Evolutionary conservation across 2,113 vertebrate genomes (phyloP).

Genomic region (Vimba vimba): DNA sequence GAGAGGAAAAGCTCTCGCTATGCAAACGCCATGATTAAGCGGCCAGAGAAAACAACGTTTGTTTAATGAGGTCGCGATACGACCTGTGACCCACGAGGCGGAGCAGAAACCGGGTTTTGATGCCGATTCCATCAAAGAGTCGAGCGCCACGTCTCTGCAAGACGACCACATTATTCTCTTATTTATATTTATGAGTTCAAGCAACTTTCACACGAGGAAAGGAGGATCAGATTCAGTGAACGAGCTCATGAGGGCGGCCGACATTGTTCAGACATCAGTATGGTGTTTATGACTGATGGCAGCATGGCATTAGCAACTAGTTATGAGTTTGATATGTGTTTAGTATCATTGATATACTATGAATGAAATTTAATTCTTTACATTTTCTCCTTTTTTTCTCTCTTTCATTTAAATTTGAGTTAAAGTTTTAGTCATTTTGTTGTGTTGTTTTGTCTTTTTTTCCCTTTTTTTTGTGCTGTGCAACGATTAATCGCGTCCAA

Average conservation of each 20-base stretch:
- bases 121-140: conserved; percentile 66
- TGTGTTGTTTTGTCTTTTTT: background rate
- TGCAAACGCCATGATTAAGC: conserved; percentile 71
- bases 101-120: conserved; percentile 67
- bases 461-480: background rate
- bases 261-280: background rate
- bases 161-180: conserved; percentile 42
- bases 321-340: background rate
- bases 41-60: conserved; percentile 64
- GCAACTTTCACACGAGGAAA: background rate
- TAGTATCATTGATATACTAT: background rate
- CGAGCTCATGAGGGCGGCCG: background rate
- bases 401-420: background rate
- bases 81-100: conserved; percentile 68
- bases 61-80: conserved; percentile 67
- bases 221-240: no score
- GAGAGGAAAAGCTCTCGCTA: conserved; percentile 63
- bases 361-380: background rate
- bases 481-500: no score
- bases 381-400: background rate
- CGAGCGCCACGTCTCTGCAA: conserved; percentile 27
- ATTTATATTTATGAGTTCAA: background rate
- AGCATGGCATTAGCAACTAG: background rate
- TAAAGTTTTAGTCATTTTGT: background rate
- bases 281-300: no score